A percentile compares a stretch with the other conserved stretches of the same genome.
Conservation (phyloP, 2,113 vertebrate species). For the Glaucomys volans region DNA sequence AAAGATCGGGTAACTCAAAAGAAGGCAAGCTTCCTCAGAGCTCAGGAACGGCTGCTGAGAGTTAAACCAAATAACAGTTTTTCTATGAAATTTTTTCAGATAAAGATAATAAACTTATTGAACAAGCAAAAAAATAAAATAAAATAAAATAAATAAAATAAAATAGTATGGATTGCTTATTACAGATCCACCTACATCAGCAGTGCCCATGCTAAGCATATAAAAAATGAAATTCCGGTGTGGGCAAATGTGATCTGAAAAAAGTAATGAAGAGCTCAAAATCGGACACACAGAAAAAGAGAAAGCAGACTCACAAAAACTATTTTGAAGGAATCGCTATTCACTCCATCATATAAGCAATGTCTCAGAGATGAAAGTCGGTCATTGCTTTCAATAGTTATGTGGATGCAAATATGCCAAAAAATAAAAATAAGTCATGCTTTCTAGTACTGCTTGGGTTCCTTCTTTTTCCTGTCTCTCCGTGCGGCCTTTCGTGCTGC, state of each 20-base stretch:
- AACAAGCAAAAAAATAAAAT: neutral
- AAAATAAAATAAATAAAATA: too few relatives aligned
- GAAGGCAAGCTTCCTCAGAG: too few relatives aligned
- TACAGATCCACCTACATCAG: too few relatives aligned
- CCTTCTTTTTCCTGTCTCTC: too few relatives aligned
- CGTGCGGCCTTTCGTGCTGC: neutral
- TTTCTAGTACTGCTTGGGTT: neutral
- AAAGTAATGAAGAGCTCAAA: neutral
- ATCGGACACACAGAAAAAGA: neutral
- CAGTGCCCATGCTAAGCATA: neutral
- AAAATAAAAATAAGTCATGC: neutral
- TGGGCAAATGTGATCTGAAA: neutral
- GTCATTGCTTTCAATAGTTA: neutral
- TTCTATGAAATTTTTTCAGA: too few relatives aligned
- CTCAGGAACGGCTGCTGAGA: too few relatives aligned
- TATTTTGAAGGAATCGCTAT: neutral
- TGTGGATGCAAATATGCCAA: neutral
- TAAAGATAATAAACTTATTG: too few relatives aligned
- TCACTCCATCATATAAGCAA: neutral
- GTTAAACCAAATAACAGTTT: too few relatives aligned
- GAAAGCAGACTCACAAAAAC: neutral
- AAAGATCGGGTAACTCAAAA: too few relatives aligned
- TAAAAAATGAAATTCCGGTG: neutral
- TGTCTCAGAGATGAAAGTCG: neutral
- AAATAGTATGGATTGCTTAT: neutral